Evolutionary conservation across 2,888 invertebrate species (phyloP).

Genomic region (Stenchaetothrips biformis): DNA sequence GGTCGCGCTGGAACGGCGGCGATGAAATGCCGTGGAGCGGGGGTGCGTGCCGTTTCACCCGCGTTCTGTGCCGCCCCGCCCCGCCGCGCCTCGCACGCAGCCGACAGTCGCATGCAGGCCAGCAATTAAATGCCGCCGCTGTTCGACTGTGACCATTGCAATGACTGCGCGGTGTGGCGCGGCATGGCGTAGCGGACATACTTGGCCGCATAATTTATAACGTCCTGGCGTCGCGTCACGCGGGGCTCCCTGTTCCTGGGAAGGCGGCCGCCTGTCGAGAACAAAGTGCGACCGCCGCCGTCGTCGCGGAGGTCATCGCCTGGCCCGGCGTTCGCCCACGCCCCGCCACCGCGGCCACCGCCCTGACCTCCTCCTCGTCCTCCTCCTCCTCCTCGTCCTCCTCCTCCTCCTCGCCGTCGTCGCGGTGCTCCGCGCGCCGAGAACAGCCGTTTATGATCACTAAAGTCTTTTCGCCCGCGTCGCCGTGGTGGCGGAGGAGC

Average conservation of each 20-base stretch:
- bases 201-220: neutral
- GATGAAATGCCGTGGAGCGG: no score
- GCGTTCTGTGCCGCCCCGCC: no score
- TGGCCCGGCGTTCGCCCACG: no score
- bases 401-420: neutral
- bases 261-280: no score
- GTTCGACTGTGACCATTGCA: conserved; percentile 10
- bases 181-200: neutral
- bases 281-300: no score
- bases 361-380: no score
- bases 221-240: neutral
- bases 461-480: neutral
- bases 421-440: neutral
- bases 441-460: neutral
- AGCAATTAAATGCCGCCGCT: conserved; percentile 10
- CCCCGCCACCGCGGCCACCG: no score
- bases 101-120: neutral
- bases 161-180: neutral
- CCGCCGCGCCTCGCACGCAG: neutral
- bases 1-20: no score
- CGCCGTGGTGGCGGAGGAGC: neutral
- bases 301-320: no score
- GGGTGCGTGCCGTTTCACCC: no score
- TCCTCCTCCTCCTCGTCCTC: no score
- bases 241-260: neutral